Conservation (phyloP, 2,113 vertebrate species). For the Lagopus muta region DNA sequence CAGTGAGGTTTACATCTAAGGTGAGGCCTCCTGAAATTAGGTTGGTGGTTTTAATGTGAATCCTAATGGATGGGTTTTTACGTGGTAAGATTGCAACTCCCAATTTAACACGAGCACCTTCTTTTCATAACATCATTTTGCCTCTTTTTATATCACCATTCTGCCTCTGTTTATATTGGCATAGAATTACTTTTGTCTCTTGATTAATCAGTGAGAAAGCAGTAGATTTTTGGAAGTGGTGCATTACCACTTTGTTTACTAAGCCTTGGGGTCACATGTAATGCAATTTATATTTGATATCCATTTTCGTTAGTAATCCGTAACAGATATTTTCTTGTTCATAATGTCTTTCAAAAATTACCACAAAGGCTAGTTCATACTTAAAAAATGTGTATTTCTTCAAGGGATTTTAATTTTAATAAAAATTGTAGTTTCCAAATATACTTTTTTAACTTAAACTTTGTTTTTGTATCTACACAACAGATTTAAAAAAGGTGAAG, state of each 20-base stretch:
- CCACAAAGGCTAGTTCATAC: neutral
- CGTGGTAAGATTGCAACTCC: neutral
- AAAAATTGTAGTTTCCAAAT: neutral
- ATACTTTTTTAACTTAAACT: neutral
- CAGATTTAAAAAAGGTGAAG: neutral
- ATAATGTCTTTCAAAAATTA: neutral
- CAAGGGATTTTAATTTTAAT: neutral
- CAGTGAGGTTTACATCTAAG: constrained; percentile 51
- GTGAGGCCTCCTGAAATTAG: constrained; percentile 52
- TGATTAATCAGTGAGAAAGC: neutral
- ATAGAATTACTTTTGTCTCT: constrained; percentile 11
- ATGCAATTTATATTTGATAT: neutral
- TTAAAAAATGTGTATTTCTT: neutral
- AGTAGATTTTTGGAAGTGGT: neutral
- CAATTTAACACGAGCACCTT: neutral
- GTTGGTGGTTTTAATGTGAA: constrained; percentile 37
- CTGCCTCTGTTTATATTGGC: neutral
- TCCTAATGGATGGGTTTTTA: constrained; percentile 20
- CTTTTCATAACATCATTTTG: neutral
- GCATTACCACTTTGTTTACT: neutral
- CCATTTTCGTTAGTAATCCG: neutral
- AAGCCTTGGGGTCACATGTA: neutral
- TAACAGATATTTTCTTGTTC: neutral
- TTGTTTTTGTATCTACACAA: neutral
- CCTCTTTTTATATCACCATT: neutral